Conservation (phyloP, 2,113 vertebrate species). For the Eptatretus burgeri region DNA sequence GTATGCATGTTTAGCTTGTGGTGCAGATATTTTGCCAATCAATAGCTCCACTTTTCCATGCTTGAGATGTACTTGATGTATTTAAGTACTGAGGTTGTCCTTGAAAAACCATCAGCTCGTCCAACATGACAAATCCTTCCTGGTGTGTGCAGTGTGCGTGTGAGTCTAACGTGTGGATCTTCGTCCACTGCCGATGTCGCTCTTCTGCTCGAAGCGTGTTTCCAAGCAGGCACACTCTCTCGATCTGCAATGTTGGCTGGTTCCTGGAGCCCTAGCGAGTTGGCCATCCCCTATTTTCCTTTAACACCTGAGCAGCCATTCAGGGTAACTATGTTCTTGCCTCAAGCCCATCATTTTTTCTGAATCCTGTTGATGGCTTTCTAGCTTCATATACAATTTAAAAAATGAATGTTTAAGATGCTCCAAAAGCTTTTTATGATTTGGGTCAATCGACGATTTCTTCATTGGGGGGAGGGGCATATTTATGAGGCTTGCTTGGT, state of each 20-base stretch:
- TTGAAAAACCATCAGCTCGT: no score
- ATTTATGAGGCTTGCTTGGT: constrained; percentile 14
- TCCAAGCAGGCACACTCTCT: constrained; percentile 52
- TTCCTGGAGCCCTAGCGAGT: constrained; percentile 58
- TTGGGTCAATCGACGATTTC: constrained; percentile 9
- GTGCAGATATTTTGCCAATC: no score
- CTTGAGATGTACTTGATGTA: no score
- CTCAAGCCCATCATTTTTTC: background rate
- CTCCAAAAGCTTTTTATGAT: constrained; percentile 13
- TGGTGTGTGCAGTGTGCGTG: constrained; percentile 33
- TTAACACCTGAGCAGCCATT: constrained; percentile 96
- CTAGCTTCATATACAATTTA: no score
- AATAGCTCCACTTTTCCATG: no score
- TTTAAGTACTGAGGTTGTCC: no score
- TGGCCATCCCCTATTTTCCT: constrained; percentile 57
- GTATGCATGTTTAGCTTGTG: no score
- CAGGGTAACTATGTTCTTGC: constrained; percentile 24
- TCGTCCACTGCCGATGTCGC: constrained; percentile 42
- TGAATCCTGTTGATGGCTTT: constrained; percentile 7
- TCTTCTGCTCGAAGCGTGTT: constrained; percentile 66
- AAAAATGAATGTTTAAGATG: constrained; percentile 12
- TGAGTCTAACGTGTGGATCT: constrained; percentile 63
- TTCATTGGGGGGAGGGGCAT: constrained; percentile 13
- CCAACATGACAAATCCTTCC: no score
- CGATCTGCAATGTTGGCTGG: constrained; percentile 52